These are phyloP conservation scores for Etheostoma spectabile DNA, from an alignment of 2,113 vertebrate species.

Conservation along the genomic window DNA sequence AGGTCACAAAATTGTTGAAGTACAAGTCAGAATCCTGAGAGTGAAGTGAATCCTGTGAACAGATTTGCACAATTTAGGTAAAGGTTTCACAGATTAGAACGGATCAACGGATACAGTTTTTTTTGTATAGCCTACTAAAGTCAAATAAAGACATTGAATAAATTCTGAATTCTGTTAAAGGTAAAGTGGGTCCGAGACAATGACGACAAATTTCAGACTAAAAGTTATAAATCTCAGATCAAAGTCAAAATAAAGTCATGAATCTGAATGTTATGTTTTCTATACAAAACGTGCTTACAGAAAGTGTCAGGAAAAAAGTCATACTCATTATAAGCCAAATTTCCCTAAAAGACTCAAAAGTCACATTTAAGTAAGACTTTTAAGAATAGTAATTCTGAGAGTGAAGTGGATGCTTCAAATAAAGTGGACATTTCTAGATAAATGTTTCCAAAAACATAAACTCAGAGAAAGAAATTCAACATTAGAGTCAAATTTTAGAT, in stretches of 20 bases:
- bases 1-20: background rate
- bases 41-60: background rate
- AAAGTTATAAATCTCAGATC: background rate
- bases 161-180: background rate
- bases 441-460: background rate
- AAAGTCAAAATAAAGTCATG: background rate
- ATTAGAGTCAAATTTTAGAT: background rate
- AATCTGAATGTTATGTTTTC: background rate
- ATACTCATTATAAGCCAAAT: background rate
- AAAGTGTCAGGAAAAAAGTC: background rate
- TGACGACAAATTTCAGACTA: background rate
- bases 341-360: background rate
- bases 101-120: background rate
- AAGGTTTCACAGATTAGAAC: background rate
- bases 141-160: no score
- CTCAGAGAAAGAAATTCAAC: background rate
- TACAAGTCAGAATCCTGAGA: no score
- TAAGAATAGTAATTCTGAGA: background rate
- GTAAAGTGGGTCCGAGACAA: background rate
- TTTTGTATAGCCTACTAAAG: no score
- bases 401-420: background rate
- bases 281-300: background rate
- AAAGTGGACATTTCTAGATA: background rate
- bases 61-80: background rate
- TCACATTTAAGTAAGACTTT: background rate